These are phyloP conservation scores for Drosophila cardini DNA, from an alignment of 1,140 invertebrate genomes.

Conservation along the genomic window DNA sequence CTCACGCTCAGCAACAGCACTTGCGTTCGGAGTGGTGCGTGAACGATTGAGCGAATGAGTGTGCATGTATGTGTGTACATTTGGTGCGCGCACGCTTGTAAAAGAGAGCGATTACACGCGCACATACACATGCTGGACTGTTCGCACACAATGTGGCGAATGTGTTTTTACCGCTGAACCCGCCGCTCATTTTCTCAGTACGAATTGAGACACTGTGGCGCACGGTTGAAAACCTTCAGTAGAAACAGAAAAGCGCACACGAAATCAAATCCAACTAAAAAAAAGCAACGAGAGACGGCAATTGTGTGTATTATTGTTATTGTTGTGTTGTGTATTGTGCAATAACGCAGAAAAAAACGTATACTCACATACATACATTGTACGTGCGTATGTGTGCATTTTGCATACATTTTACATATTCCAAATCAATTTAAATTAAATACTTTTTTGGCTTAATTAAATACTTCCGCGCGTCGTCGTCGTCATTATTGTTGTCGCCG, in stretches of 20 bases:
- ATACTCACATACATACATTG: conserved; percentile 30
- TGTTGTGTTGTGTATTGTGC: conserved; percentile 51
- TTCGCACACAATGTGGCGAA: conserved; percentile 52
- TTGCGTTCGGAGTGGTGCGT: conserved; percentile 38
- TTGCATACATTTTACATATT: conserved; percentile 51
- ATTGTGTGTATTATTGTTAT: conserved; percentile 48
- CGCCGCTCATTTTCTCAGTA: conserved; percentile 57
- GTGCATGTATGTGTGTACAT: conserved; percentile 17
- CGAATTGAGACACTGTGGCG: conserved; percentile 76
- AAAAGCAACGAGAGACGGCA: conserved; percentile 52
- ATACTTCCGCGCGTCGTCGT: conserved; percentile 70
- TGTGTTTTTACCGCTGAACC: conserved; percentile 43
- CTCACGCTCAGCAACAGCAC: conserved; percentile 15
- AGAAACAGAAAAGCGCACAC: conserved; percentile 61
- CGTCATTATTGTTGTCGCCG: conserved; percentile 55
- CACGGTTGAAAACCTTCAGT: conserved; percentile 66
- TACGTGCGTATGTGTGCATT: conserved; percentile 57
- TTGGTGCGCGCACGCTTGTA: conserved; percentile 63
- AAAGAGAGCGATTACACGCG: conserved; percentile 66
- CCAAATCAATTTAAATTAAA: conserved; percentile 76
- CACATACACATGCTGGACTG: conserved; percentile 49
- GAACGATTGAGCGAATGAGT: conserved; percentile 19
- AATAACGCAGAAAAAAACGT: conserved; percentile 21
- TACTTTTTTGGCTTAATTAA: conserved; percentile 78
- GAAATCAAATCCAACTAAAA: conserved; percentile 29